Conservation (phyloP, 2,113 vertebrate genomes). For the Acrocephalus kingi region DNA sequence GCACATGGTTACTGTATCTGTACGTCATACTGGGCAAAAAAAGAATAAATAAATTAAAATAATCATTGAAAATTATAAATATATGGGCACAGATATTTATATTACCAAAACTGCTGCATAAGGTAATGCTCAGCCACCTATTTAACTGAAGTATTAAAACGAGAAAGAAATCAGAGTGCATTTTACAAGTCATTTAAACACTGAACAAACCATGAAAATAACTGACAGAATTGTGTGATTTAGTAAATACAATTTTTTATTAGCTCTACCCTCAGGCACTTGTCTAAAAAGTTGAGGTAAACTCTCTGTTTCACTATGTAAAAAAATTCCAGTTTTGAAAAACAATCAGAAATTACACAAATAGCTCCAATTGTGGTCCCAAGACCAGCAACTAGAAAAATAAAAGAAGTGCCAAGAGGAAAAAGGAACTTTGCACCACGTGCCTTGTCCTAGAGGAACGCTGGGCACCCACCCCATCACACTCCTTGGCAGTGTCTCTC, state of each 20-base stretch:
- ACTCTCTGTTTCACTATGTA: background rate
- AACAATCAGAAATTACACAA: background rate
- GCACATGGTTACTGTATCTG: background rate
- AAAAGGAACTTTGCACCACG: background rate
- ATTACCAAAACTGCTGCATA: background rate
- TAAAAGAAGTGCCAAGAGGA: background rate
- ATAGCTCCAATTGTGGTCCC: background rate
- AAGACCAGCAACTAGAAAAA: background rate
- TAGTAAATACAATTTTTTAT: background rate
- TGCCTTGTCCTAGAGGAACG: fast-evolving
- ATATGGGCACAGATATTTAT: background rate
- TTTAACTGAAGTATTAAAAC: background rate
- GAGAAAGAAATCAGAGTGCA: background rate
- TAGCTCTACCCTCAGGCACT: background rate
- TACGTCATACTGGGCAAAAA: background rate
- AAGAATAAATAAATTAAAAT: background rate
- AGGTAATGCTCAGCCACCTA: background rate
- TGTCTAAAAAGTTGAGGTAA: background rate
- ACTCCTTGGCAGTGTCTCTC: background rate
- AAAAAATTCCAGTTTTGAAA: background rate
- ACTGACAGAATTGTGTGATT: background rate
- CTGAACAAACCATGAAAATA: background rate
- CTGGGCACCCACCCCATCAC: background rate
- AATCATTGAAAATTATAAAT: background rate
- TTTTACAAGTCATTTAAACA: background rate